Percentiles rank a stretch among this genome's conserved stretches.
phyloP scores from a whole-genome alignment of 30 jellyfish, hydroid and myxozoan species.

The Hydractinia symbiolongicarpus region DNA sequence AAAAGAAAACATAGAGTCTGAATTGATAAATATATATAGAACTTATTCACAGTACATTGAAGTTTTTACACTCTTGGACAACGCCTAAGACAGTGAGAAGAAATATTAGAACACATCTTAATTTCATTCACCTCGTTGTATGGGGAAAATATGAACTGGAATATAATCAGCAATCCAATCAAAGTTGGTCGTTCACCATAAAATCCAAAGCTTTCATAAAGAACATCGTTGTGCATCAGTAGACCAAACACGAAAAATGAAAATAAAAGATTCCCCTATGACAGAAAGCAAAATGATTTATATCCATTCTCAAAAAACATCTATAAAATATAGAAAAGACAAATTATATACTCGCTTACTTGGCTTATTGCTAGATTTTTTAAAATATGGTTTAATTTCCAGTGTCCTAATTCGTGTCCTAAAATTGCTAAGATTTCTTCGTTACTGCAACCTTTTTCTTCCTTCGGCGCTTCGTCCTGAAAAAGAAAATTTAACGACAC shows the following conservation, averaged over 20 bases:
- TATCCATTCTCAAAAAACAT: neutral
- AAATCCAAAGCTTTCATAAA: conserved; percentile 89
- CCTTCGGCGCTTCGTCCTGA: conserved; percentile 5
- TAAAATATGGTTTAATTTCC: conserved; percentile 81
- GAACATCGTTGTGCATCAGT: conserved; percentile 66
- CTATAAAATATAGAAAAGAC: neutral
- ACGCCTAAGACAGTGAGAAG: no score
- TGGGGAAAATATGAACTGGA: conserved; percentile 89
- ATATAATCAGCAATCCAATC: conserved; percentile 81
- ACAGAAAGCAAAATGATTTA: neutral
- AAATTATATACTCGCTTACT: no score
- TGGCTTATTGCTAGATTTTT: conserved; percentile 74
- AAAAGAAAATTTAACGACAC: neutral
- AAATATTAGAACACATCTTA: no score
- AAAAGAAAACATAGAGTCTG: no score
- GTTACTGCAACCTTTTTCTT: conserved; percentile 67
- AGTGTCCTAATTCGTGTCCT: conserved; percentile 97
- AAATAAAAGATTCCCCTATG: conserved; percentile 64
- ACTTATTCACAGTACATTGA: no score
- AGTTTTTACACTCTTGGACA: no score
- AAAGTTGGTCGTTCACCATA: conserved; percentile 60
- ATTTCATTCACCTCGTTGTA: conserved; percentile 59
- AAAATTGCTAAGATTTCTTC: conserved; percentile 86
- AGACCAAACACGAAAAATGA: conserved; percentile 89
- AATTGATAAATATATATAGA: no score